Evolutionary conservation across 92 coral and sea anemone genomes (phyloP).

Genomic region (Anthopleura xanthogrammica): DNA sequence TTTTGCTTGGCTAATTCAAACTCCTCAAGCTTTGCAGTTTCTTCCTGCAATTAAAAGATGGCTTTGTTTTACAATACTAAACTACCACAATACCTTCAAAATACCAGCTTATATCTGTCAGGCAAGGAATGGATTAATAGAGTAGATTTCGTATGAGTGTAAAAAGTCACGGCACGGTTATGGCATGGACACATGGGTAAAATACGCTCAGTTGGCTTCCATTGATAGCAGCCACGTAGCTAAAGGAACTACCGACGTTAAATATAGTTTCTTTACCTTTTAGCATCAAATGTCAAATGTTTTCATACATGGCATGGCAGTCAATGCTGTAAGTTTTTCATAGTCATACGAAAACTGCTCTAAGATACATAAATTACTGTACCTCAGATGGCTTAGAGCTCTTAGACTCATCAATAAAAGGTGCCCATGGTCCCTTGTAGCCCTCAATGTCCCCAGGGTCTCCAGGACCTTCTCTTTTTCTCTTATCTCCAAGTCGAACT

Average conservation of each 20-base stretch:
- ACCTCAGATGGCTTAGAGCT: slow-evolving; percentile 98
- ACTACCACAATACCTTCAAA: background rate
- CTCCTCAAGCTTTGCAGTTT: slow-evolving; percentile 95
- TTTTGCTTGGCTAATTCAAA: slow-evolving; percentile 89
- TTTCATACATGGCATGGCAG: no score
- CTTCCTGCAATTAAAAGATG: slow-evolving; percentile 62
- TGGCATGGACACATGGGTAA: no score
- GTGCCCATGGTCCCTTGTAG: slow-evolving; percentile 98
- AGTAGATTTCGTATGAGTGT: no score
- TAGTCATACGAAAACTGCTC: no score
- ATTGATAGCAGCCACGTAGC: no score
- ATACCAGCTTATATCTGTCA: background rate
- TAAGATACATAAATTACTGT: background rate
- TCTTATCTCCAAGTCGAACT: slow-evolving; percentile 84
- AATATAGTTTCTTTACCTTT: no score
- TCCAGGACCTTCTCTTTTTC: slow-evolving; percentile 86
- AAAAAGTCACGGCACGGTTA: no score
- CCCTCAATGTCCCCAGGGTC: slow-evolving; percentile 97
- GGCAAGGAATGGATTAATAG: no score
- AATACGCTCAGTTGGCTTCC: no score
- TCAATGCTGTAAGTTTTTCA: no score
- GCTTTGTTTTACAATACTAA: background rate
- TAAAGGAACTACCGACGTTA: no score
- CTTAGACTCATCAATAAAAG: slow-evolving; percentile 83
- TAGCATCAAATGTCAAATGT: no score